phyloP scores from a whole-genome alignment of 2,888 invertebrate species.

The Rugalucina vietnamica region DNA sequence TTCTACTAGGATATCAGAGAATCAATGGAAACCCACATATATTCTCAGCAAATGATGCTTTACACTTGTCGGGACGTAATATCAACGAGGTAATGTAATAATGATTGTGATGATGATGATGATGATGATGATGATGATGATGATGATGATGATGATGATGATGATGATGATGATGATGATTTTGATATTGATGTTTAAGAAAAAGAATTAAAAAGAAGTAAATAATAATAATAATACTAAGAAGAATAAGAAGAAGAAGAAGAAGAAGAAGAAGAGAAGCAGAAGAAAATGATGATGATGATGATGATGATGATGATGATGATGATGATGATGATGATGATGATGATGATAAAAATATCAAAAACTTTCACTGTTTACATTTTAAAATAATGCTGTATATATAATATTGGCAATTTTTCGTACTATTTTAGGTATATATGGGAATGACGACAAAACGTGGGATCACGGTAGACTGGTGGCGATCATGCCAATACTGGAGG shows the following conservation, averaged over 20 bases:
- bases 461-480: conserved; percentile 66
- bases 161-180: no score
- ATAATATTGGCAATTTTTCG: no score
- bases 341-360: background rate
- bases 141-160: no score
- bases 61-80: conserved; percentile 15
- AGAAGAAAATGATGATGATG: background rate
- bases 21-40: conserved; percentile 8
- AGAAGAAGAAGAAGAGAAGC: background rate
- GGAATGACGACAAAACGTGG: conserved; percentile 62
- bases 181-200: no score
- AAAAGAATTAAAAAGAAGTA: no score
- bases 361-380: background rate
- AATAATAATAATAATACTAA: no score
- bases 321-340: background rate
- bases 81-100: background rate
- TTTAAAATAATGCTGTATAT: no score
- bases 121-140: no score
- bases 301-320: background rate
- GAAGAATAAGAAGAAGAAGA: no score
- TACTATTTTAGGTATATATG: conserved; percentile 63
- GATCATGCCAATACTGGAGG: conserved; percentile 71
- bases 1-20: background rate
- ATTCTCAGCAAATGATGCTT: conserved; percentile 18
- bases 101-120: no score